Base-by-base conservation (phyloP, 2,888 invertebrate genomes). In the Tetrapedia diversipes region DNA sequence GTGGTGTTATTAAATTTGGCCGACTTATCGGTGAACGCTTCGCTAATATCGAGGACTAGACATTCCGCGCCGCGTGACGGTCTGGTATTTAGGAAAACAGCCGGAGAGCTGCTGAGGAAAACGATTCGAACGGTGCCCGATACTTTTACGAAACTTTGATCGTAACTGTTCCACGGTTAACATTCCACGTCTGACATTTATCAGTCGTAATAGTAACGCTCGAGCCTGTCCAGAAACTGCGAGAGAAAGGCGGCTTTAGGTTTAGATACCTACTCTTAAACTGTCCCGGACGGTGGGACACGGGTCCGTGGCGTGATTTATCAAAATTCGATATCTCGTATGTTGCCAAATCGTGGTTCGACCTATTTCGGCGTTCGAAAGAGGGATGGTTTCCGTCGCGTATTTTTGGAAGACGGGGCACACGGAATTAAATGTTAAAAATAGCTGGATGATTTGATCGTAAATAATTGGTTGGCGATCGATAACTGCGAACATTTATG, bases 261-360 rank as follows among this genome's bases (percentile, higher is more conserved):
- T 22, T 37, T 47, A 22, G 43, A 2, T 7, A 19, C 22, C 37
- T 37, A n/a, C 29, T 59, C 34, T 37, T 19, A 22, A 22, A 37
- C 14, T 39, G 51, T 27, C 27, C 19, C 4, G 2, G 22, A 14
- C 11, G 66, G 64, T 22, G 29, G 39, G n/a, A 37, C 45, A 67
- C 45, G 22, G n/a, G 49, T 34, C 22, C 8, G 27, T 29, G 7
- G 65, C 34, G 19, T 49, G 43, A 34, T 63, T 69, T 71, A 47
- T 39, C 29, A 49, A 66, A 61, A 66, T 43, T 72, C 54, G 71
- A 65, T 41, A 43, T 45, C 49, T 34, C 27, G 19, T 29, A 16
- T 37, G 22, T 19, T 66, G 39, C 32, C 65, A 22, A 56, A 57
- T 56, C 41, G 29, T 32, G 19, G 49, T 51, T 61, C 54, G 22